Conservation (phyloP, 2,888 invertebrate species). For the Drosophila mettleri region DNA sequence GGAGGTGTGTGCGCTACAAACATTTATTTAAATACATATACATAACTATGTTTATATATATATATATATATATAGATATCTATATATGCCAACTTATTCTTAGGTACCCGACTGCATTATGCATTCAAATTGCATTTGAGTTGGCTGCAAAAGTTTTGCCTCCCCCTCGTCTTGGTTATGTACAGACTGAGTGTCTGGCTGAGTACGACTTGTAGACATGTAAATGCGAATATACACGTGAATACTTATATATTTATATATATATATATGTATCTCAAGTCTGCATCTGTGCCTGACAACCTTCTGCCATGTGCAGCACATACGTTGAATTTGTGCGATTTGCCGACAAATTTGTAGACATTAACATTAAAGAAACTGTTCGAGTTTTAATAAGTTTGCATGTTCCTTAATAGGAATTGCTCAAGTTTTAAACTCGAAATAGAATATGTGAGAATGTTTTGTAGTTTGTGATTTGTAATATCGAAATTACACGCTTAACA, state of each 20-base stretch:
- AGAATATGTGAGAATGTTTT: no score
- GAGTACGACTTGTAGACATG: conserved; percentile 48
- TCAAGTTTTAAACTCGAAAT: neutral
- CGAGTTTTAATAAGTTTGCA: conserved; percentile 24
- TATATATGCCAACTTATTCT: conserved; percentile 18
- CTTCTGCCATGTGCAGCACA: conserved; percentile 45
- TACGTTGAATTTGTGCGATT: conserved; percentile 38
- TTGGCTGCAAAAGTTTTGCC: conserved; percentile 53
- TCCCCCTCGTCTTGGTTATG: conserved; percentile 1
- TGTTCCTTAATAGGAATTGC: conserved; percentile 2
- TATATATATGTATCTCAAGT: conserved; percentile 14
- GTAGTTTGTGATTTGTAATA: no score
- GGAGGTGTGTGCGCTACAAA: conserved; percentile 46
- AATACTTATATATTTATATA: neutral
- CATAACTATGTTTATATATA: neutral
- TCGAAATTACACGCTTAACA: neutral
- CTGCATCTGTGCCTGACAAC: conserved; percentile 53
- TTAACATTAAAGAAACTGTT: conserved; percentile 34
- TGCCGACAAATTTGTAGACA: conserved; percentile 51
- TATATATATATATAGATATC: conserved; percentile 13
- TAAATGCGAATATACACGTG: conserved; percentile 33
- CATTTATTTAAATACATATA: conserved; percentile 28
- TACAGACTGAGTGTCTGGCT: conserved; percentile 41
- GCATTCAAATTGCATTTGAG: conserved; percentile 61
- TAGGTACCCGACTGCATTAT: conserved; percentile 45